phyloP scores from a whole-genome alignment of 2,113 vertebrate genomes.

The Numenius arquata region DNA sequence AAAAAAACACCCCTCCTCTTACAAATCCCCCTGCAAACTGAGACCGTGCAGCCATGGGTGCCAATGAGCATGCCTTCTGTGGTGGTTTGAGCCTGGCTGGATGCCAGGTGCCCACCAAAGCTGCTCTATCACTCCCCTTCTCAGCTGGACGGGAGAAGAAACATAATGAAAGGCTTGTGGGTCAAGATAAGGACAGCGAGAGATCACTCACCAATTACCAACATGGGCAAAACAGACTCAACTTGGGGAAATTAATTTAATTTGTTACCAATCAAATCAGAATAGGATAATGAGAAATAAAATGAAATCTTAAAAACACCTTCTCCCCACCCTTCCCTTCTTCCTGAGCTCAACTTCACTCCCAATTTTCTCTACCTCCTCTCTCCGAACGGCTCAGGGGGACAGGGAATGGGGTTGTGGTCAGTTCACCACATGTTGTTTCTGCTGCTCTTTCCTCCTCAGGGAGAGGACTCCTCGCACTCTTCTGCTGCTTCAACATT shows the following conservation, averaged over 20 bases:
- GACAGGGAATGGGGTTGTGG: background rate
- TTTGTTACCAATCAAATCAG: background rate
- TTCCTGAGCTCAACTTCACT: background rate
- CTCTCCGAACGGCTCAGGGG: background rate
- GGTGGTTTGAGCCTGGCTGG: background rate
- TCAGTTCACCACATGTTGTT: background rate
- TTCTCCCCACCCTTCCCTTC: background rate
- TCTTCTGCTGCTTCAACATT: background rate
- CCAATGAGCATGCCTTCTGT: background rate
- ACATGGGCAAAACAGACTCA: background rate
- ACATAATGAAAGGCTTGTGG: background rate
- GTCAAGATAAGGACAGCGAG: background rate
- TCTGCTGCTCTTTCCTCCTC: background rate
- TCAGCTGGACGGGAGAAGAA: background rate
- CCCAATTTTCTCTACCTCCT: background rate
- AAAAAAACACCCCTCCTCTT: background rate
- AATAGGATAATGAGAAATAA: background rate
- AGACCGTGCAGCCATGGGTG: background rate
- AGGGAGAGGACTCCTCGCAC: background rate
- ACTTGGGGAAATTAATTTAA: background rate
- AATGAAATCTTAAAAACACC: background rate
- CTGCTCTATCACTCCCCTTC: background rate
- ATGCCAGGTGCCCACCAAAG: background rate
- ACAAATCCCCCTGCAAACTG: constrained; percentile 24
- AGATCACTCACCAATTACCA: background rate